Percentiles rank a stretch among this genome's conserved stretches.
Conservation (phyloP, 2,888 invertebrate genomes). For the Ischnura elegans region DNA sequence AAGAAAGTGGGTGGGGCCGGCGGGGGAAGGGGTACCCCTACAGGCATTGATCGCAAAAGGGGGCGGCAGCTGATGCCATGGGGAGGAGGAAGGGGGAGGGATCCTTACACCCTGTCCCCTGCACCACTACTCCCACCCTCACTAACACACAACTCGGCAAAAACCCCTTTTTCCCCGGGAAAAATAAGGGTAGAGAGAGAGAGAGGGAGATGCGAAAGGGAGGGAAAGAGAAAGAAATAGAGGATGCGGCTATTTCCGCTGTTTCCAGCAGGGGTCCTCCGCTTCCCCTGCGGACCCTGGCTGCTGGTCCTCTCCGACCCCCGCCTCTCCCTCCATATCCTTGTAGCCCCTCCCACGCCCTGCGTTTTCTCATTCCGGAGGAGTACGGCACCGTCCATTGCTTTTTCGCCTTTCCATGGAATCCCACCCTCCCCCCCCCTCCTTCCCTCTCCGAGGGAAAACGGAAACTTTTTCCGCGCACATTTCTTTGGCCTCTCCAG, state of each 20-base stretch:
- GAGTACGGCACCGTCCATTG: constrained; percentile 37
- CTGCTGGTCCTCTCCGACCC: background rate
- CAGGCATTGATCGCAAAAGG: constrained; percentile 69
- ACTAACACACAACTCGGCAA: constrained; percentile 70
- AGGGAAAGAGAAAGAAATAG: constrained; percentile 68
- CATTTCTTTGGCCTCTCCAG: constrained; percentile 19
- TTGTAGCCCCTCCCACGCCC: background rate
- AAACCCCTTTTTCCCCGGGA: constrained; percentile 69
- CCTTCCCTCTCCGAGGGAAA: background rate
- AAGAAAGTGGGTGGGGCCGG: constrained; percentile 44
- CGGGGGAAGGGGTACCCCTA: constrained; percentile 11
- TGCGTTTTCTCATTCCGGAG: background rate
- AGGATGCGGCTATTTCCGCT: constrained; percentile 66
- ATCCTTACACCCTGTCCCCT: constrained; percentile 73
- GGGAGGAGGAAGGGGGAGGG: constrained; percentile 72
- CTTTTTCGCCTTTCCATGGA: background rate
- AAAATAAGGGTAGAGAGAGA: constrained; percentile 67
- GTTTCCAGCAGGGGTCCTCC: constrained; percentile 55
- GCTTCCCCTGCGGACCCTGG: background rate
- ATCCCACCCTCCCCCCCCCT: background rate
- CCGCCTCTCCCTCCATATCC: background rate
- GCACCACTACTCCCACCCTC: constrained; percentile 70
- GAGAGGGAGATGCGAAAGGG: constrained; percentile 58
- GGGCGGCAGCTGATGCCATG: constrained; percentile 68
- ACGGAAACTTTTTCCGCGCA: background rate